These are phyloP conservation scores for Clistopyga incitator DNA, from an alignment of 2,888 invertebrate species.

Conservation along the genomic window DNA sequence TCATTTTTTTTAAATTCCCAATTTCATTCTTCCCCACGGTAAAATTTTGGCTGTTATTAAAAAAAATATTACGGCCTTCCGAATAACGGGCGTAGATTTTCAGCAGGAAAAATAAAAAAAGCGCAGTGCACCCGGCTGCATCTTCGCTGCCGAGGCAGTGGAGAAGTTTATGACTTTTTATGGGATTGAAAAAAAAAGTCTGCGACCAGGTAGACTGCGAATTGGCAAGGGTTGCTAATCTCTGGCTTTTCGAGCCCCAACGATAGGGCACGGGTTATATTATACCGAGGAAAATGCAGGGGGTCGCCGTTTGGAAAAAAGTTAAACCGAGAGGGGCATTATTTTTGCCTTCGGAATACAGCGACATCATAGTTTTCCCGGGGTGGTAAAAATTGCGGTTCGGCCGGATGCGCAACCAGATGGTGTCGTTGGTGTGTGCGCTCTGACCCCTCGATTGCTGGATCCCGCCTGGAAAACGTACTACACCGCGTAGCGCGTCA, in stretches of 20 bases:
- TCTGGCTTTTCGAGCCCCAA: neutral
- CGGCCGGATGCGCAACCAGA: constrained; percentile 66
- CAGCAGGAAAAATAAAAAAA: neutral
- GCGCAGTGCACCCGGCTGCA: too few relatives aligned
- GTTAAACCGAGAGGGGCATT: neutral
- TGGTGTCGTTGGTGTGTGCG: constrained; percentile 48
- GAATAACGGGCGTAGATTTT: neutral
- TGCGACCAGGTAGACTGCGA: constrained; percentile 7
- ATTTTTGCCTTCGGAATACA: constrained; percentile 15
- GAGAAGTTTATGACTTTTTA: constrained; percentile 57
- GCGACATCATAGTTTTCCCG: constrained; percentile 12
- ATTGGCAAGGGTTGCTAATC: constrained; percentile 51
- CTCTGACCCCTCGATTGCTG: constrained; percentile 55
- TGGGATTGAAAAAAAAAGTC: constrained; percentile 14
- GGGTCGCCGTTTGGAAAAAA: neutral
- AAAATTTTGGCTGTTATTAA: neutral
- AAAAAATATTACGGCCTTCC: neutral
- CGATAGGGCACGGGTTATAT: constrained; percentile 28
- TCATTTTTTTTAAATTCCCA: neutral
- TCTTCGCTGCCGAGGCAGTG: constrained; percentile 3
- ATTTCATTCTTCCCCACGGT: too few relatives aligned
- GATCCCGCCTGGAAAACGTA: constrained; percentile 22
- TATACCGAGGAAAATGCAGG: constrained; percentile 20
- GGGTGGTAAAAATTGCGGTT: constrained; percentile 37
- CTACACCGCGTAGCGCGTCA: constrained; percentile 36